Evolutionary conservation across 2,888 invertebrate species (phyloP).

Genomic region (Phengaris alcon): DNA sequence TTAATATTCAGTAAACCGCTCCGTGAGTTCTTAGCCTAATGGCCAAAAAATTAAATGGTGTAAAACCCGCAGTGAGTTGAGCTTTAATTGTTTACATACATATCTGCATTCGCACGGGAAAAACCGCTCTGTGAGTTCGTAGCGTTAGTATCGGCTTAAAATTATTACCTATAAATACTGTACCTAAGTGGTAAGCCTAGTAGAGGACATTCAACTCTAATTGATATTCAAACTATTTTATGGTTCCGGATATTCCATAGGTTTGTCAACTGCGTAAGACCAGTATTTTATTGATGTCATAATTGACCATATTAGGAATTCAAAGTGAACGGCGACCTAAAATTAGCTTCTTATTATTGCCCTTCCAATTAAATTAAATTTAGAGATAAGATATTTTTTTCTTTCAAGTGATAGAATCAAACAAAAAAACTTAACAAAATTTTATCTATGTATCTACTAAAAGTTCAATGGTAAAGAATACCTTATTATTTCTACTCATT

Average conservation of each 20-base stretch:
- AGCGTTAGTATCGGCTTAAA: neutral
- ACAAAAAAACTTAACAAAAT: neutral
- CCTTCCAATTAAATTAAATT: neutral
- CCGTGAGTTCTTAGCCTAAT: no score
- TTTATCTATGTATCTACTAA: no score
- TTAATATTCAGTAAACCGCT: no score
- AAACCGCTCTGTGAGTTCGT: no score
- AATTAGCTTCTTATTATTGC: neutral
- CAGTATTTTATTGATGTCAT: slow-evolving; percentile 22
- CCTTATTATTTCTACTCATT: no score
- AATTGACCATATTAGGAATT: slow-evolving; percentile 19
- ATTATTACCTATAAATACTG: slow-evolving; percentile 5
- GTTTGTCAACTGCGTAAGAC: slow-evolving; percentile 22
- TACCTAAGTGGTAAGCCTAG: neutral
- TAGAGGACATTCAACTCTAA: slow-evolving; percentile 1
- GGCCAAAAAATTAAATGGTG: no score
- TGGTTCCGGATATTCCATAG: slow-evolving; percentile 1
- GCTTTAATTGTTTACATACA: no score
- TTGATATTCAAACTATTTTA: slow-evolving; percentile 7
- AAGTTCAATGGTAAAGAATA: no score
- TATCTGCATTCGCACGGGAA: no score
- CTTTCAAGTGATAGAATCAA: neutral
- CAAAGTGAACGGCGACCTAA: slow-evolving; percentile 6
- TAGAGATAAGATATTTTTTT: neutral
- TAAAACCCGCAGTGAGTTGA: no score